Evolutionary conservation across 2,113 vertebrate genomes (phyloP).

Genomic region (Athene cunicularia): DNA sequence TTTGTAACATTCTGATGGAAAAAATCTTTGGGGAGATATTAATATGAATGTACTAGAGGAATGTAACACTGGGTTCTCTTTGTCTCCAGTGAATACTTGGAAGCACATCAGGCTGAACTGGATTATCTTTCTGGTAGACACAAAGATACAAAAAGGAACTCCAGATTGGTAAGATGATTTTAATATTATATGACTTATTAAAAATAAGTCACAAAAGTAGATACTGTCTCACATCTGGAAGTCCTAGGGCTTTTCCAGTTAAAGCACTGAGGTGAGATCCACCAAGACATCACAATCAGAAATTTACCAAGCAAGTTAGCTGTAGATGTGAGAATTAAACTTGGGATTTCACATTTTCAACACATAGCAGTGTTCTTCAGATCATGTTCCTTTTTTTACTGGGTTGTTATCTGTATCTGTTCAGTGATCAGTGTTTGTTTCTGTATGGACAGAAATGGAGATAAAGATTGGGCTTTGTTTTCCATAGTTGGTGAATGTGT

Average conservation of each 20-base stretch:
- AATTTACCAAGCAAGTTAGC: neutral
- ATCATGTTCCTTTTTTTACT: fast-evolving
- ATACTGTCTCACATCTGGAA: neutral
- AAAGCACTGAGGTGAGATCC: neutral
- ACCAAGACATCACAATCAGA: neutral
- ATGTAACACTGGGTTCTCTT: neutral
- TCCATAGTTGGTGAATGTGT: neutral
- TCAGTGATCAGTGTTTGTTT: too few relatives aligned
- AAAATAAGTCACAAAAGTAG: neutral
- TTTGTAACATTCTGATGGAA: neutral
- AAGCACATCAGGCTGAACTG: constrained; percentile 88
- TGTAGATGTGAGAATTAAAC: neutral
- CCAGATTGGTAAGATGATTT: constrained; percentile 86
- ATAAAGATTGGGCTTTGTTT: neutral
- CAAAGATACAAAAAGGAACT: constrained; percentile 89
- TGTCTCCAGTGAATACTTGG: constrained; percentile 84
- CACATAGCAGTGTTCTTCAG: neutral
- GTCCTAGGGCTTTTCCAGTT: neutral
- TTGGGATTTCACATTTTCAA: neutral
- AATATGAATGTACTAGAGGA: neutral
- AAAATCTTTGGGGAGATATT: neutral
- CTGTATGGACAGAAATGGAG: neutral
- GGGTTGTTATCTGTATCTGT: neutral
- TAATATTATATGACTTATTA: neutral
- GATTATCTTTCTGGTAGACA: constrained; percentile 88